Evolutionary conservation across 2,113 vertebrate genomes (phyloP).

Genomic region (Serilophus lunatus): DNA sequence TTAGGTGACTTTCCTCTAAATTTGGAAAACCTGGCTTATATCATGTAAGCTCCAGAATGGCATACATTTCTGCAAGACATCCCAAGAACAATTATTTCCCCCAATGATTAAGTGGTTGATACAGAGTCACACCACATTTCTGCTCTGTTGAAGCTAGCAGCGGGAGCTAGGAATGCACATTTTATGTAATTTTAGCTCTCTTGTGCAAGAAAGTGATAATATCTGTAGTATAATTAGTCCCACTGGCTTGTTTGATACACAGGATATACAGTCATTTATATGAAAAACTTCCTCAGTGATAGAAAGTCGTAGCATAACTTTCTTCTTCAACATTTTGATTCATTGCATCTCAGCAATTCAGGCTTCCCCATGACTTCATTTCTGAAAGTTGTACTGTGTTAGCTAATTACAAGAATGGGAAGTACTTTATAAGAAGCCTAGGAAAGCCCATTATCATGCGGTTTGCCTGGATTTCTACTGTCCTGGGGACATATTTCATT

Average conservation of each 20-base stretch:
- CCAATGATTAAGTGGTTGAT: not conserved
- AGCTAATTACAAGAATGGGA: not conserved
- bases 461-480: not conserved
- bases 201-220: not conserved
- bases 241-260: not conserved
- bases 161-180: rapidly evolving
- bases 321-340: not conserved
- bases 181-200: not conserved
- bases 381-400: not conserved
- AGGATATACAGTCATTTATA: not conserved
- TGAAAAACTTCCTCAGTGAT: not conserved
- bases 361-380: not conserved
- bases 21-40: not conserved
- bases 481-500: not conserved
- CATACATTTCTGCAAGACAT: not conserved
- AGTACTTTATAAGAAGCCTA: not conserved
- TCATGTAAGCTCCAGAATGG: not conserved
- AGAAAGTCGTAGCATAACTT: not conserved
- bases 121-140: not conserved
- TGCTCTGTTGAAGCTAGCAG: not conserved
- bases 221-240: not conserved
- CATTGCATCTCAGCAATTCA: not conserved
- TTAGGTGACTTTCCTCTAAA: not conserved
- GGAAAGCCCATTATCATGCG: not conserved
- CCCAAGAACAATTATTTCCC: not conserved